Base-by-base conservation (phyloP, 2,797 vertebrate species). In the Sebastolobus altivelis region DNA sequence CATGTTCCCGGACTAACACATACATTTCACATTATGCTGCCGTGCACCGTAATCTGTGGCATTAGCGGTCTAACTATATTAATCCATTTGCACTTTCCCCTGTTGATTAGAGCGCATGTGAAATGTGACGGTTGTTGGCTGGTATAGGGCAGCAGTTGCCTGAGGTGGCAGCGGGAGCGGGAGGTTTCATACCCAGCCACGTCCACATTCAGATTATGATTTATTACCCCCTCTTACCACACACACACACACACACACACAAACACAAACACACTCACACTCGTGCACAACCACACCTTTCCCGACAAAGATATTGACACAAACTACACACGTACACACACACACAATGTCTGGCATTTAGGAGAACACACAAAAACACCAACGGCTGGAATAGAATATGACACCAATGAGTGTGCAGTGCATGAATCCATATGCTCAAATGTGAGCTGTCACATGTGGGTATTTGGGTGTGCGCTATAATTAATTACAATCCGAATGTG, bases 61-160 rank as follows among this genome's bases (percentile, higher is more conserved):
- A 94, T 94, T 94, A 94, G 87, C 81, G 68, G 69, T 92, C 92
- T 90, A 90, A 93, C 92, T 87, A 90, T 92, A 95, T 95, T 94
- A 95, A 94, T 95, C 93, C 91, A 92, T 94, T 94, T 95, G 92
- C 92, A 94, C 94, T 93, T 94, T 93, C 92, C 90, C 92, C 92
- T 90, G 94, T 92, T 94, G 93, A 95, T 95, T 95, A 94, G 88
- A 89, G 89, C 43, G 88, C 85, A 75, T 90, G 92, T 89, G 93
- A 93, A 93, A 94, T 91, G 93, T 90, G 92, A 78, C 37, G 88
- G 84, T 83, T 88, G 87, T 85, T 91, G 90, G 90, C 92, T 92
- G 91, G 92, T 93, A 93, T 92, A 94, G 93, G 93, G 91, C 93
- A 94, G 86, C 85, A 49, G 89, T 94, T 82, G 95, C 95, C 95